Evolutionary conservation across 1,140 invertebrate species (phyloP).

Genomic region (Oryzaephilus surinamensis): DNA sequence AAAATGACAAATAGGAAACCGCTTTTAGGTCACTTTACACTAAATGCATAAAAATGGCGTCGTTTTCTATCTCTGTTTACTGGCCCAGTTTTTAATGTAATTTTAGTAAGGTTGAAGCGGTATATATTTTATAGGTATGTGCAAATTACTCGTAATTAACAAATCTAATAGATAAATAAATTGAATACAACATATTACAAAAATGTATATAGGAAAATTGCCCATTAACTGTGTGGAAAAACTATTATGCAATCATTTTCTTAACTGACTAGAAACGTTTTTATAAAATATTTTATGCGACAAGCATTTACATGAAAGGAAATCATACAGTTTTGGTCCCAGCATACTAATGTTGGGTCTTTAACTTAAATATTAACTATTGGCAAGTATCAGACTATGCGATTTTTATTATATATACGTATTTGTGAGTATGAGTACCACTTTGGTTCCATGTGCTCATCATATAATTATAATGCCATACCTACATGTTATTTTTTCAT

Average conservation of each 20-base stretch:
- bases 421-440: conserved; percentile 16
- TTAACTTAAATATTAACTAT: conserved; percentile 4
- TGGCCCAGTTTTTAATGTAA: too few species aligned
- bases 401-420: conserved; percentile 6
- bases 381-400: conserved; percentile 17
- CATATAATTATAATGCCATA: conserved; percentile 15
- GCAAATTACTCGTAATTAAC: too few species aligned
- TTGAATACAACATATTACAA: conserved; percentile 8
- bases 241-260: too few species aligned
- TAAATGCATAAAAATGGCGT: too few species aligned
- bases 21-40: too few species aligned
- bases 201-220: too few species aligned
- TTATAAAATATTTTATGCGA: conserved; percentile 9
- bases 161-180: conserved; percentile 5
- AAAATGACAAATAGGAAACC: too few species aligned
- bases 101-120: too few species aligned
- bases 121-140: too few species aligned
- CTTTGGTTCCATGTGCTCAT: conserved; percentile 13
- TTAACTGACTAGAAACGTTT: conserved; percentile 3
- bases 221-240: too few species aligned
- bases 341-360: conserved; percentile 25
- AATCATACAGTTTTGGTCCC: conserved; percentile 18
- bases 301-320: conserved; percentile 5
- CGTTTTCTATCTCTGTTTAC: too few species aligned
- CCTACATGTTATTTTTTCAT: too few species aligned